phyloP scores from a whole-genome alignment of 2,888 invertebrate genomes.

The Platynereis dumerilii region DNA sequence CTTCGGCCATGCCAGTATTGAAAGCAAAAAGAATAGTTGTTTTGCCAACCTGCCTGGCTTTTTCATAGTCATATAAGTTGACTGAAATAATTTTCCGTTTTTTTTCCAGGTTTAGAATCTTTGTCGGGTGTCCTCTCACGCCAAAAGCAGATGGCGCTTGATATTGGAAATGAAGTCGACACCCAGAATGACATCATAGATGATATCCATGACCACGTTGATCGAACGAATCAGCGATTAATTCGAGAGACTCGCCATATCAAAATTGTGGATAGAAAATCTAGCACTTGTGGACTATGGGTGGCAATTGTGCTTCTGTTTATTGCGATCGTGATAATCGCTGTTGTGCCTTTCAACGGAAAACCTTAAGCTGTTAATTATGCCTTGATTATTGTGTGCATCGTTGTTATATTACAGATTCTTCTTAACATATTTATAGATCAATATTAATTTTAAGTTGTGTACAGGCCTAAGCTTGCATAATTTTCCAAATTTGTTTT shows the following conservation, averaged over 20 bases:
- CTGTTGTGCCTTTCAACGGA: constrained; percentile 16
- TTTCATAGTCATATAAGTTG: too few relatives aligned
- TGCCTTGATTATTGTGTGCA: too few relatives aligned
- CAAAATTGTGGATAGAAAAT: constrained; percentile 72
- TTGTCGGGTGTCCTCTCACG: constrained; percentile 77
- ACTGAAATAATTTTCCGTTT: too few relatives aligned
- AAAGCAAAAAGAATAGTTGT: too few relatives aligned
- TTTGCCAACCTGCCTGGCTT: too few relatives aligned
- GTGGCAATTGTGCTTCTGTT: constrained; percentile 17
- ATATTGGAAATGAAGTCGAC: constrained; percentile 78
- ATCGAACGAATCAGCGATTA: constrained; percentile 74
- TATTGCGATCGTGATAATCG: constrained; percentile 17
- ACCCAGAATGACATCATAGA: constrained; percentile 81
- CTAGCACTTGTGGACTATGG: constrained; percentile 72
- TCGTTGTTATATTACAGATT: too few relatives aligned
- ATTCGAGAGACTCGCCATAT: constrained; percentile 74
- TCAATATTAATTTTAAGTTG: too few relatives aligned
- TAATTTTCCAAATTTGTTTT: too few relatives aligned
- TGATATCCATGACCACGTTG: constrained; percentile 76
- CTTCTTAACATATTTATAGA: too few relatives aligned
- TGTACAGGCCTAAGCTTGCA: too few relatives aligned
- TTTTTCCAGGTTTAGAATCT: constrained; percentile 77
- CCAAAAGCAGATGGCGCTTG: constrained; percentile 78
- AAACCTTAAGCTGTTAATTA: constrained; percentile 6
- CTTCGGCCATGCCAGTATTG: too few relatives aligned